Evolutionary conservation across 2,113 vertebrate genomes (phyloP).

Genomic region (Syngnathus scovelli): DNA sequence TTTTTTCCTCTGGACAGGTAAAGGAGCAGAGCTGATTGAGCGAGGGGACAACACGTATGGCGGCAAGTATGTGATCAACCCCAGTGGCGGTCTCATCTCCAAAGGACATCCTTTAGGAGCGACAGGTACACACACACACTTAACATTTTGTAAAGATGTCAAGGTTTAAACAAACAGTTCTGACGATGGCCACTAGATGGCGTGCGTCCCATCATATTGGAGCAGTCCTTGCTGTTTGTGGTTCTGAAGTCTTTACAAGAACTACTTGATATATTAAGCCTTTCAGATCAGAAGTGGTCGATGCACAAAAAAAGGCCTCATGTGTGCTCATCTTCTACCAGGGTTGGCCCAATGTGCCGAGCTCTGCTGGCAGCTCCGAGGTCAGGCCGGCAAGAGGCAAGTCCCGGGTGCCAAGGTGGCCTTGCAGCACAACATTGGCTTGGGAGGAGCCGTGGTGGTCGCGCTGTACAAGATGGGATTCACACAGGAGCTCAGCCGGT

Average conservation of each 20-base stretch:
- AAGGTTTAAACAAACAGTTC: no score
- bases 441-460: slow-evolving; percentile 87
- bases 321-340: slow-evolving; percentile 39
- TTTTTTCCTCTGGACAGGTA: slow-evolving; percentile 65
- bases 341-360: slow-evolving; percentile 95
- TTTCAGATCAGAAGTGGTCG: no score
- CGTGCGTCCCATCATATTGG: no score
- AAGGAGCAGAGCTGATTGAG: slow-evolving; percentile 86
- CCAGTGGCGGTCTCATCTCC: slow-evolving; percentile 95
- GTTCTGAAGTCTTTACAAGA: no score
- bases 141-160: background rate
- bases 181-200: no score
- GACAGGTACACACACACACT: slow-evolving; percentile 78
- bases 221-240: no score
- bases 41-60: slow-evolving; percentile 94
- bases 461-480: slow-evolving; percentile 87
- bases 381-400: slow-evolving; percentile 81
- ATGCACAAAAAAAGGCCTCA: no score
- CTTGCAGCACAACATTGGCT: slow-evolving; percentile 89
- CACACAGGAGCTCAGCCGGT: slow-evolving; percentile 59
- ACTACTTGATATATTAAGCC: no score
- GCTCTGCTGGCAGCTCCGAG: slow-evolving; percentile 95
- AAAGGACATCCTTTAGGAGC: slow-evolving; percentile 96
- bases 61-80: slow-evolving; percentile 94
- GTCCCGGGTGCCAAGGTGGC: slow-evolving; percentile 83